A percentile compares a stretch with the other conserved stretches of the same genome.
Conservation (phyloP, 2,888 invertebrate genomes). For the Coenonympha arcania region DNA sequence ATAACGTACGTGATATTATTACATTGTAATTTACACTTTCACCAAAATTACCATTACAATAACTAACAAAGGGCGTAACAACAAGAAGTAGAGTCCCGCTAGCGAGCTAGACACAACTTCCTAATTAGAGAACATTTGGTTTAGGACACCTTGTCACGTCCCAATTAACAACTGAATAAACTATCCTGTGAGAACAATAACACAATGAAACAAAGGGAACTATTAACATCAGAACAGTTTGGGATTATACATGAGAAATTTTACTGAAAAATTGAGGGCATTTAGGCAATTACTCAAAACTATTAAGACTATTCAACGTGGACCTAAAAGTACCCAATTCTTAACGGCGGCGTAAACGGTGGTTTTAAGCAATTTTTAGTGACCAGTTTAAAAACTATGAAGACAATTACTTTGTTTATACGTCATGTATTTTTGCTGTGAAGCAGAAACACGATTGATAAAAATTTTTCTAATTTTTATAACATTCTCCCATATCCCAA, state of each 20-base stretch:
- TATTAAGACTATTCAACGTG: too few relatives aligned
- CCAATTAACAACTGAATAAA: constrained; percentile 21
- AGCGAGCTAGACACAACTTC: constrained; percentile 20
- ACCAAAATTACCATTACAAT: background rate
- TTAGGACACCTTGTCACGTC: constrained; percentile 11
- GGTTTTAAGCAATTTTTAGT: too few relatives aligned
- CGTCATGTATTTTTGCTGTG: too few relatives aligned
- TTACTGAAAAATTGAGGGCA: background rate
- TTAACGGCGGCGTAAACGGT: too few relatives aligned
- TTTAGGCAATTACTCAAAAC: too few relatives aligned
- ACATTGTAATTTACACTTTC: background rate
- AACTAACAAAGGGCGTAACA: background rate
- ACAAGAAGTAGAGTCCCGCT: constrained; percentile 8
- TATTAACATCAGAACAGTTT: background rate
- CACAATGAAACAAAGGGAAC: background rate
- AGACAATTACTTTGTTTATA: too few relatives aligned
- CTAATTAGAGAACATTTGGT: constrained; percentile 23
- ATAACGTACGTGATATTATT: too few relatives aligned
- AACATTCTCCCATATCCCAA: too few relatives aligned
- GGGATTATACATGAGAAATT: background rate
- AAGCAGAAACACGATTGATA: too few relatives aligned
- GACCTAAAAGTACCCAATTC: too few relatives aligned
- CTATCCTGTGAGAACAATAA: background rate
- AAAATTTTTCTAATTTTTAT: too few relatives aligned
- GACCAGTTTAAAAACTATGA: too few relatives aligned